phyloP scores from a whole-genome alignment of 2,797 vertebrate genomes.

The Orientallactaga sibirica region DNA sequence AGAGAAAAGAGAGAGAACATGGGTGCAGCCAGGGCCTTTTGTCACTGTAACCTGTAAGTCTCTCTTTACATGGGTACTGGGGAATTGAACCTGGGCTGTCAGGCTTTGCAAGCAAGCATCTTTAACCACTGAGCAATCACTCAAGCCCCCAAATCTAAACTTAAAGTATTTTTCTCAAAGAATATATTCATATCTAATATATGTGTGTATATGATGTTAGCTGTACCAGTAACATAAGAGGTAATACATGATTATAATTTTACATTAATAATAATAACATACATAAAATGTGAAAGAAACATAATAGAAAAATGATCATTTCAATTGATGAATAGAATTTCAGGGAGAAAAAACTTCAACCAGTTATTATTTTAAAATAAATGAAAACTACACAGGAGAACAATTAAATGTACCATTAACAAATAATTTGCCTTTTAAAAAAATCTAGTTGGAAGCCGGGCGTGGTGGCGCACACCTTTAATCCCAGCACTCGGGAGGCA shows the following conservation, averaged over 20 bases:
- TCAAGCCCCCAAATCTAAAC: too few species aligned
- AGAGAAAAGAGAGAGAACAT: too few species aligned
- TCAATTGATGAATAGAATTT: neutral
- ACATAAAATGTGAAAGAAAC: neutral
- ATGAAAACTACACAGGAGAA: neutral
- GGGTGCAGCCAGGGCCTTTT: too few species aligned
- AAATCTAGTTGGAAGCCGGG: neutral
- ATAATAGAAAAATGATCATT: neutral
- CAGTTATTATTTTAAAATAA: slow-evolving; percentile 29
- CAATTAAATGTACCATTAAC: slow-evolving; percentile 36
- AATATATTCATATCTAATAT: neutral
- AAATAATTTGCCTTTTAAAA: slow-evolving; percentile 32
- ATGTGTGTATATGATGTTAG: neutral
- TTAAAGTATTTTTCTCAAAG: slow-evolving; percentile 42
- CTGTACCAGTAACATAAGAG: slow-evolving; percentile 16
- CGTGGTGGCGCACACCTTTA: too few species aligned
- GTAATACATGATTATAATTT: neutral
- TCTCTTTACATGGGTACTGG: too few species aligned
- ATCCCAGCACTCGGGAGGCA: too few species aligned
- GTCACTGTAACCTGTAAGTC: too few species aligned
- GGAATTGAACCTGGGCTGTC: too few species aligned
- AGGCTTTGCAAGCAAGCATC: too few species aligned
- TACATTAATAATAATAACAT: neutral
- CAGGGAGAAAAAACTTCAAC: neutral
- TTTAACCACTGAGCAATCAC: too few species aligned